A percentile compares a stretch with the other conserved stretches of the same genome.
Conservation (phyloP, 2,113 vertebrate species). For the Lycaon pictus region DNA sequence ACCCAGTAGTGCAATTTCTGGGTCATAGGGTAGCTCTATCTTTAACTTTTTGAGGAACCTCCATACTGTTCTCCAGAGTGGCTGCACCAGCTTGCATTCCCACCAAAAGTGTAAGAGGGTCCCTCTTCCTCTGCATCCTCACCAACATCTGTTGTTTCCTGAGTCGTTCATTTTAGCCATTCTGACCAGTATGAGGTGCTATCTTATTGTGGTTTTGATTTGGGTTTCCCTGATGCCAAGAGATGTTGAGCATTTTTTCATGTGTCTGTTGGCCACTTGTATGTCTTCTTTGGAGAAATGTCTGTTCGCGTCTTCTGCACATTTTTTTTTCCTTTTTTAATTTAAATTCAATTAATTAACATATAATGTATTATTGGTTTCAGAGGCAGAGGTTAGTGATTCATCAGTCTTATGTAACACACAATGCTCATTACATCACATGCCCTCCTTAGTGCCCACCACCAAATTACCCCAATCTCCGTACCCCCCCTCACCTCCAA, state of each 20-base stretch:
- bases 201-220: neutral
- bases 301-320: neutral
- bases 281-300: neutral
- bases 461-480: no score
- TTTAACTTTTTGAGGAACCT: neutral
- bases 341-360: no score
- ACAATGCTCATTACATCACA: no score
- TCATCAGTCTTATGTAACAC: no score
- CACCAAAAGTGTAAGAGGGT: neutral
- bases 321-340: neutral
- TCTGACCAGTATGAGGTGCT: neutral
- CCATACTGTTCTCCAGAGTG: neutral
- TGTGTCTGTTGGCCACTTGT: neutral
- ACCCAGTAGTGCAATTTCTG: neutral
- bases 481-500: no score
- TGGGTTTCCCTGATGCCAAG: neutral
- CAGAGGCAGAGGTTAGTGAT: no score
- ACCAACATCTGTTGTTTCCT: neutral
- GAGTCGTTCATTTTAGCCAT: neutral
- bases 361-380: no score
- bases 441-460: no score
- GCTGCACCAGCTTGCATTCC: neutral
- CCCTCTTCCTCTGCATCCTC: neutral
- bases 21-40: neutral
- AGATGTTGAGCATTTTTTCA: neutral